A percentile compares a stretch with the other conserved stretches of the same genome.
Conservation (phyloP, 2,797 vertebrate species). For the Kryptolebias ocellatus region DNA sequence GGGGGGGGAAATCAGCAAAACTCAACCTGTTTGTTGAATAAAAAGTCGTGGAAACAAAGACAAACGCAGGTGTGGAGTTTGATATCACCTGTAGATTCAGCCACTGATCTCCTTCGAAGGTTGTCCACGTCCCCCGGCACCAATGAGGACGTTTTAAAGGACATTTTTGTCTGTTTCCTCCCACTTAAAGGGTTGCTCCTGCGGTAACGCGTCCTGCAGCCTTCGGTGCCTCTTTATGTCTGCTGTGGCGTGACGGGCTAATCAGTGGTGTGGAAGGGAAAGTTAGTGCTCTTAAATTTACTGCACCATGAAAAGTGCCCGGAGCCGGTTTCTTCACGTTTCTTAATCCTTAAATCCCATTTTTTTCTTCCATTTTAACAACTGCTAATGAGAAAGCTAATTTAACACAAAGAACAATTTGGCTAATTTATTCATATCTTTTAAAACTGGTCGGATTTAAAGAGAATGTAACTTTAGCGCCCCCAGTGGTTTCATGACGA, state of each 20-base stretch:
- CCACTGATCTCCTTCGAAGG: constrained; percentile 67
- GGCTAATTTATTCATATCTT: background rate
- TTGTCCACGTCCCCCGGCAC: constrained; percentile 63
- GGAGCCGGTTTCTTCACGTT: background rate
- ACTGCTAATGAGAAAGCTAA: too few relatives aligned
- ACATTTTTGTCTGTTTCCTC: constrained; percentile 41
- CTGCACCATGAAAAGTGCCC: too few relatives aligned
- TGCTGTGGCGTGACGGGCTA: background rate
- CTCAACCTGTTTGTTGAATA: background rate
- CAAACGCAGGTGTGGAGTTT: background rate
- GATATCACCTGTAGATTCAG: constrained; percentile 71
- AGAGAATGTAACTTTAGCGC: background rate
- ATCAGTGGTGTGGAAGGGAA: background rate
- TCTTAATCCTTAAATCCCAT: too few relatives aligned
- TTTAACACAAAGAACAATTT: too few relatives aligned
- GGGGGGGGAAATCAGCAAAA: background rate
- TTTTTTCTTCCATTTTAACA: too few relatives aligned
- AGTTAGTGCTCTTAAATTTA: too few relatives aligned
- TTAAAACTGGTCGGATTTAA: background rate
- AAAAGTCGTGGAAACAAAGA: background rate
- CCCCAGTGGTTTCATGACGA: background rate
- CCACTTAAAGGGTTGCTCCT: background rate
- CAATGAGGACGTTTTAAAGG: constrained; percentile 40
- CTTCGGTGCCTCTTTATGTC: constrained; percentile 4
- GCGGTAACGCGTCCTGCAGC: background rate